A percentile compares a stretch with the other conserved stretches of the same genome.
Evolutionary conservation across 2,113 vertebrate species (phyloP).

Genomic region (western clawed frog (Xenopus tropicalis)): DNA sequence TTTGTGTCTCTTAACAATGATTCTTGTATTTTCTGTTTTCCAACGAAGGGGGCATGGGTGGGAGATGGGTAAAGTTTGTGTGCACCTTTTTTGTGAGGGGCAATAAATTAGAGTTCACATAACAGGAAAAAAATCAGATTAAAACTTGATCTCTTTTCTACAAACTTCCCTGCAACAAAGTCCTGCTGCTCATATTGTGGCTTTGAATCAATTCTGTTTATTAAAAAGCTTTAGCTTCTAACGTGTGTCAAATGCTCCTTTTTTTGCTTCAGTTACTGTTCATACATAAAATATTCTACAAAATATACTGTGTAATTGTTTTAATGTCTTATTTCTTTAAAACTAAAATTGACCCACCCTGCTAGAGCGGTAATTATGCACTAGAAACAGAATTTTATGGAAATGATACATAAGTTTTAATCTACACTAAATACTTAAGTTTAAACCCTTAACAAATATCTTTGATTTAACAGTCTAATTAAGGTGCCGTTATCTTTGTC

Average conservation of each 20-base stretch:
- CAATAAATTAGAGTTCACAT: conserved; percentile 46
- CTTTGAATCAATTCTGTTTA: conserved; percentile 87
- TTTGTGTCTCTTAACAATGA: conserved; percentile 19
- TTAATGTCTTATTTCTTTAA: too few relatives aligned
- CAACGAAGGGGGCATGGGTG: conserved; percentile 8
- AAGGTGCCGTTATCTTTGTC: too few relatives aligned
- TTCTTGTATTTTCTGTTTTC: conserved; percentile 18
- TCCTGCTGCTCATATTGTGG: conserved; percentile 82
- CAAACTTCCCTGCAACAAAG: conserved; percentile 76
- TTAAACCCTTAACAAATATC: too few relatives aligned
- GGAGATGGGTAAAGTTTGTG: conserved; percentile 23
- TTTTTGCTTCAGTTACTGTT: not conserved
- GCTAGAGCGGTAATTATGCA: too few relatives aligned
- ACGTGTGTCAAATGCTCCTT: conserved; percentile 47
- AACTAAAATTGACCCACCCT: too few relatives aligned
- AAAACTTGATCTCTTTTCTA: conserved; percentile 78
- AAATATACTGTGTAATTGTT: not conserved
- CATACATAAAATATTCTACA: too few relatives aligned
- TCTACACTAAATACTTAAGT: too few relatives aligned
- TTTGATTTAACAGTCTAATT: too few relatives aligned
- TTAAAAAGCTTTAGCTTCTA: conserved; percentile 92
- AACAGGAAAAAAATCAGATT: conserved; percentile 61
- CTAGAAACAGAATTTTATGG: too few relatives aligned
- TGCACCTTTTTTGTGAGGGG: conserved; percentile 26
- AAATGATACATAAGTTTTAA: too few relatives aligned